Base-by-base conservation (phyloP, 2,113 vertebrate species). In the Calypte anna region DNA sequence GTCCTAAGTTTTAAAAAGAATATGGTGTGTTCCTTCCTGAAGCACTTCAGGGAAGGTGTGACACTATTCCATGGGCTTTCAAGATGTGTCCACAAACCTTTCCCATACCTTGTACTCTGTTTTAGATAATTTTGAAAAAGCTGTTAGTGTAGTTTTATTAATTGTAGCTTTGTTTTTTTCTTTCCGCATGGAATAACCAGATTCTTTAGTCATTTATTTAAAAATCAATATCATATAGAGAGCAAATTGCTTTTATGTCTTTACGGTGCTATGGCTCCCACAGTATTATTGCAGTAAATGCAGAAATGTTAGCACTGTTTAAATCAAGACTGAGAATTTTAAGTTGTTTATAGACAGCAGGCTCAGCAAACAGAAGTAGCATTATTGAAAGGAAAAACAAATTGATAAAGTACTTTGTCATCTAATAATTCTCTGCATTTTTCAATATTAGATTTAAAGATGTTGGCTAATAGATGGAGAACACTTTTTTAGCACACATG, bases 181-280 rank as follows among this genome's bases (percentile, higher is more conserved):
- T 91, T 89, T 96, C 83, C 88, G 21, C 30, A 22, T 77, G 54
- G 53, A 77, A 86, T 83, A 94, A 77, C 27, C 69, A 94, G 16
- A 88, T 95, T 87, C 30, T 66, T 97, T 91, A 66, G 75, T 95
- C 90, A 97, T 95, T 95, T 95, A 85, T 96, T 96, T 97, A 76
- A 95, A 97, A 97, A 95, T 96, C 95, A 93, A 84, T 96, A 95
- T 92, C n/a, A 93, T 96, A 87, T 46, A 94, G 91, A 88, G 59
- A 90, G 23, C 58, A 97, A 97, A 95, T 95, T 95, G 88, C 80
- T 97, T 97, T 96, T 81, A 89, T 83, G 66, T 94, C 68, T 95
- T 94, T 95, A 92, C 0, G 1, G 63, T 91, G 44, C 92, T 96
- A 76, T 90, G 55, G 43, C 66, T 87, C 64, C 62, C 55, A 69